These are phyloP conservation scores for Diglossa cyanea DNA, from an alignment of 2,797 vertebrate genomes.

Conservation along the genomic window DNA sequence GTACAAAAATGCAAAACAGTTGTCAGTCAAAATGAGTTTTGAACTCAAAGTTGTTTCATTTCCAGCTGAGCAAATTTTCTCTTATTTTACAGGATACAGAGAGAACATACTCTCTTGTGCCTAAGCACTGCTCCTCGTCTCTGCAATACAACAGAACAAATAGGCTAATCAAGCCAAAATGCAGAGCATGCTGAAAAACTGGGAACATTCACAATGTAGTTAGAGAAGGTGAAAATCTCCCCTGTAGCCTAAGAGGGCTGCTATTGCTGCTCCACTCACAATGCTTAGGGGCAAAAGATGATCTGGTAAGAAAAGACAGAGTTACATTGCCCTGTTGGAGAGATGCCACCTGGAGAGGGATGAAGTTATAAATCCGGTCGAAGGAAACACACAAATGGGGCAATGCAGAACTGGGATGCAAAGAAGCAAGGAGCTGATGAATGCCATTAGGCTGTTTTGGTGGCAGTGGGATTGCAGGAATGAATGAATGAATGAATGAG, in stretches of 20 bases:
- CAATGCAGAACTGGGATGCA: neutral
- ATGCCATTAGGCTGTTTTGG: neutral
- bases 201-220: neutral
- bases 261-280: neutral
- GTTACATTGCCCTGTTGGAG: neutral
- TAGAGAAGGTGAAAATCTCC: neutral
- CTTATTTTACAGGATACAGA: conserved; percentile 1
- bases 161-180: conserved; percentile 51
- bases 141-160: conserved; percentile 51
- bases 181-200: conserved; percentile 35
- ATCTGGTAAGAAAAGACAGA: neutral
- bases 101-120: conserved; percentile 27
- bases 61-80: conserved; percentile 53
- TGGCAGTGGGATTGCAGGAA: neutral
- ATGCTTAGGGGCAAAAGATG: neutral
- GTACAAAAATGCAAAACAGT: neutral
- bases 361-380: neutral
- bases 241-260: neutral
- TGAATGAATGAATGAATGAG: neutral
- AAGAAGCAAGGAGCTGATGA: neutral
- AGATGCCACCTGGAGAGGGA: neutral
- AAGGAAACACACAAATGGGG: neutral
- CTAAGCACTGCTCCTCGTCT: conserved; percentile 14
- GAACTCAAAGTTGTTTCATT: conserved; percentile 26
- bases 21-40: conserved; percentile 5